phyloP scores from a whole-genome alignment of 2,113 vertebrate genomes.

The Chitala chitala region DNA sequence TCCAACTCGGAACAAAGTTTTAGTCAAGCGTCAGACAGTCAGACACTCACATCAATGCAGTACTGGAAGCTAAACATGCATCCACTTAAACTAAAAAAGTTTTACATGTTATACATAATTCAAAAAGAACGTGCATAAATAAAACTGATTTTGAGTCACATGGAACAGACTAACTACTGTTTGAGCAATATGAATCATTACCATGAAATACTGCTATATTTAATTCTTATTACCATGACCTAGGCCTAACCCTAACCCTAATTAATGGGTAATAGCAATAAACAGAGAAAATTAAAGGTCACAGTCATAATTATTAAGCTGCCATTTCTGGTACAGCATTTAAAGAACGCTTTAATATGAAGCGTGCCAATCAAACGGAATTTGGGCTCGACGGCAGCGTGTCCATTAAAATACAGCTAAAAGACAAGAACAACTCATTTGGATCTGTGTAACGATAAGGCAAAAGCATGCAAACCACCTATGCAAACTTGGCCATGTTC shows the following conservation, averaged over 20 bases:
- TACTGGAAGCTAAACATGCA: not conserved
- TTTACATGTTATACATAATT: conserved; percentile 24
- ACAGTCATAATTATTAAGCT: conserved; percentile 37
- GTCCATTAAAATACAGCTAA: conserved; percentile 23
- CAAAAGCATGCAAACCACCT: conserved; percentile 29
- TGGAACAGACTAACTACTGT: conserved; percentile 24
- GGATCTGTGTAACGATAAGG: conserved; percentile 25
- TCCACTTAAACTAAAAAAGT: conserved; percentile 16
- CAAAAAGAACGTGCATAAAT: conserved; percentile 15
- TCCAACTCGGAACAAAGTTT: not conserved
- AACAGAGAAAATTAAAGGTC: conserved; percentile 47
- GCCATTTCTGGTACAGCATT: conserved; percentile 31
- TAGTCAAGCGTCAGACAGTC: not conserved
- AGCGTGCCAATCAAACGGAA: conserved; percentile 34
- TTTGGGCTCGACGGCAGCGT: conserved; percentile 6
- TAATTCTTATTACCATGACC: conserved; percentile 36
- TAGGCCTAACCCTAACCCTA: conserved; percentile 39
- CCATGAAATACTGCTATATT: conserved; percentile 31
- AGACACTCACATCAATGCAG: not conserved
- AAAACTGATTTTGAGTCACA: conserved; percentile 10
- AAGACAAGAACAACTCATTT: conserved; percentile 18
- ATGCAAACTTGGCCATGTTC: conserved; percentile 41
- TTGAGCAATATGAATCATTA: conserved; percentile 31
- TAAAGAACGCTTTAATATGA: conserved; percentile 35
- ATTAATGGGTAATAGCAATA: conserved; percentile 43